These are phyloP conservation scores for Natator depressus DNA, from an alignment of 2,113 vertebrate genomes.

Conservation along the genomic window DNA sequence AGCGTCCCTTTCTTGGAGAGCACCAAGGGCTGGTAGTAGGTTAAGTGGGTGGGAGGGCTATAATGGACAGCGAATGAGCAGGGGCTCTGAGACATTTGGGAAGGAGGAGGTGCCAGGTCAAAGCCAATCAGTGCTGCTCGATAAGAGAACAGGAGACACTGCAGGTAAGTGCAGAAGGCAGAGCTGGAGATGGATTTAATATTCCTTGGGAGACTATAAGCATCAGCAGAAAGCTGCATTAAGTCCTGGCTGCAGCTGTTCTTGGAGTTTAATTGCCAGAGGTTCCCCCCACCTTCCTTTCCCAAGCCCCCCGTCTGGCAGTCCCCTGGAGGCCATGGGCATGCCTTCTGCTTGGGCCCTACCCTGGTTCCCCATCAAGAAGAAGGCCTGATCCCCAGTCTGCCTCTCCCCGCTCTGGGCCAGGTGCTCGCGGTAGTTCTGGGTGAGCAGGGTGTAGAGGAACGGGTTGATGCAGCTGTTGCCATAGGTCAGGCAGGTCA, in stretches of 20 bases:
- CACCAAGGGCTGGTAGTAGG: neutral
- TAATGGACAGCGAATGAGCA: neutral
- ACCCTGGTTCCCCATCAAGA: accelerated
- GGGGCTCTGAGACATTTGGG: neutral
- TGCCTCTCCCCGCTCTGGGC: accelerated
- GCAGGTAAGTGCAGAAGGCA: neutral
- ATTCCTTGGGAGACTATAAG: neutral
- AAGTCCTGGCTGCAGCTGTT: neutral
- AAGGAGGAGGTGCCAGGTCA: neutral
- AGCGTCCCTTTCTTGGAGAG: neutral
- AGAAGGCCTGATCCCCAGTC: accelerated
- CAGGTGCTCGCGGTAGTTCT: slow-evolving; percentile 76
- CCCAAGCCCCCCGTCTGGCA: neutral
- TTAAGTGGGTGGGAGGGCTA: neutral
- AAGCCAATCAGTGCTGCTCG: neutral
- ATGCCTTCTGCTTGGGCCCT: neutral
- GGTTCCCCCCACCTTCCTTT: neutral
- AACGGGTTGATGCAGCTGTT: slow-evolving; percentile 90
- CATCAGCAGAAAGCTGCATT: neutral
- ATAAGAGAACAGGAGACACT: neutral
- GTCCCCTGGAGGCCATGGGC: neutral
- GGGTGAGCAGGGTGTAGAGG: slow-evolving; percentile 84
- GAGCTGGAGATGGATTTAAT: neutral
- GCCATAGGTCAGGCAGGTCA: slow-evolving; percentile 88
- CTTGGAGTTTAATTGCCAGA: neutral